Percentiles rank a stretch among this genome's conserved stretches.
phyloP scores from a whole-genome alignment of 1,140 invertebrate species.

The Phortica variegata region DNA sequence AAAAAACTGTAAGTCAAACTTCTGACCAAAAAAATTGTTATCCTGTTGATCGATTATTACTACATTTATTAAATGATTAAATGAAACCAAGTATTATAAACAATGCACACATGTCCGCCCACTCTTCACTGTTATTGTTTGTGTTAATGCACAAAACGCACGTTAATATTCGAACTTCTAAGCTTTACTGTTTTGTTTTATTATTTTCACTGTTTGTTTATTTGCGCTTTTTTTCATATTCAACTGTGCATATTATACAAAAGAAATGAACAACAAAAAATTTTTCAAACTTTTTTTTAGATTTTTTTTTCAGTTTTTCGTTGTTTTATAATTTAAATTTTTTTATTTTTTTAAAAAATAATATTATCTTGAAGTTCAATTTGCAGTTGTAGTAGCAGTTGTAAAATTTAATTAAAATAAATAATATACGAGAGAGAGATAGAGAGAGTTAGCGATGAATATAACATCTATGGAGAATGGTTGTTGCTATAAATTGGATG shows the following conservation, averaged over 20 bases:
- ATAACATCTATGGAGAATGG: constrained; percentile 57
- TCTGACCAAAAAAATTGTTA: too few species aligned
- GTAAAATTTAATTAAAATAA: constrained; percentile 53
- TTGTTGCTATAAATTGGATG: constrained; percentile 53
- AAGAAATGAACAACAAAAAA: constrained; percentile 46
- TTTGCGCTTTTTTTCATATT: constrained; percentile 13
- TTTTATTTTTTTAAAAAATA: constrained; percentile 56
- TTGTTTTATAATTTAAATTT: constrained; percentile 54
- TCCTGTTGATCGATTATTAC: too few species aligned
- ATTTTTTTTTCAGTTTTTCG: constrained; percentile 41
- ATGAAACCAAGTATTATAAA: too few species aligned
- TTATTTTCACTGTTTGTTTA: constrained; percentile 23
- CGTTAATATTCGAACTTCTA: constrained; percentile 1
- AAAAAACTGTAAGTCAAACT: too few species aligned
- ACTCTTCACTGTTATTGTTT: too few species aligned
- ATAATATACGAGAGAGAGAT: constrained; percentile 57
- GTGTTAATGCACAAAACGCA: not conserved
- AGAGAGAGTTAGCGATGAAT: constrained; percentile 56
- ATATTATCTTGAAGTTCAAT: constrained; percentile 56
- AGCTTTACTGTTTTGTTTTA: constrained; percentile 37
- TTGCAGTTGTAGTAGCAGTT: constrained; percentile 53
- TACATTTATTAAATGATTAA: too few species aligned
- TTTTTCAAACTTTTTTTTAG: constrained; percentile 37
- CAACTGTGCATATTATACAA: constrained; percentile 20
- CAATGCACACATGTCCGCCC: too few species aligned